phyloP scores from a whole-genome alignment of 2,888 invertebrate species.

The Archaeoteleia sp. region DNA sequence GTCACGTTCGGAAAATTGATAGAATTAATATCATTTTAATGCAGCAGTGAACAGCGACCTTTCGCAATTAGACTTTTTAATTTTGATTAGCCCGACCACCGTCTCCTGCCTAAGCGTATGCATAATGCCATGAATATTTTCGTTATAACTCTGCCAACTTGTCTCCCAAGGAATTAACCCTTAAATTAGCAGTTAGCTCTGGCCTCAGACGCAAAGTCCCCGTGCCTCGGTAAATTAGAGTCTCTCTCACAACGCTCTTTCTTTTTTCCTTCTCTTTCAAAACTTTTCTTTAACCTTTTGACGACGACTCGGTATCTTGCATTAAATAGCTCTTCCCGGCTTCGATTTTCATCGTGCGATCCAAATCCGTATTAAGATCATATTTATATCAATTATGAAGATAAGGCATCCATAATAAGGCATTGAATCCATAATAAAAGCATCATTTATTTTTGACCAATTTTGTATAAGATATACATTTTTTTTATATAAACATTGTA shows the following conservation, averaged over 20 bases:
- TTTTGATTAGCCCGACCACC: constrained; percentile 72
- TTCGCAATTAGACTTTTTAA: constrained; percentile 75
- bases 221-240: constrained; percentile 73
- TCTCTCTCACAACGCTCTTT: constrained; percentile 51
- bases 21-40: constrained; percentile 54
- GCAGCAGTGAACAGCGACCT: constrained; percentile 56
- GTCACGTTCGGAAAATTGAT: constrained; percentile 52
- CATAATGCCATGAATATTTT: constrained; percentile 76
- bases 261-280: constrained; percentile 55
- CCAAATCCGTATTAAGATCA: constrained; percentile 14
- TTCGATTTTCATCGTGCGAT: constrained; percentile 12
- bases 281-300: constrained; percentile 62
- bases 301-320: constrained; percentile 42
- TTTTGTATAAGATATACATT: too few species aligned
- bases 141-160: constrained; percentile 75
- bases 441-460: too few species aligned
- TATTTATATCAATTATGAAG: too few species aligned
- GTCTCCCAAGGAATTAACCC: constrained; percentile 76
- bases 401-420: too few species aligned
- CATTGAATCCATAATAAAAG: too few species aligned
- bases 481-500: too few species aligned
- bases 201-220: constrained; percentile 72
- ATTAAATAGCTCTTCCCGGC: constrained; percentile 39
- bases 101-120: constrained; percentile 72
- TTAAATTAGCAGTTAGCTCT: constrained; percentile 75